phyloP scores from a whole-genome alignment of 2,888 invertebrate genomes.

The Sympetrum striolatum region DNA sequence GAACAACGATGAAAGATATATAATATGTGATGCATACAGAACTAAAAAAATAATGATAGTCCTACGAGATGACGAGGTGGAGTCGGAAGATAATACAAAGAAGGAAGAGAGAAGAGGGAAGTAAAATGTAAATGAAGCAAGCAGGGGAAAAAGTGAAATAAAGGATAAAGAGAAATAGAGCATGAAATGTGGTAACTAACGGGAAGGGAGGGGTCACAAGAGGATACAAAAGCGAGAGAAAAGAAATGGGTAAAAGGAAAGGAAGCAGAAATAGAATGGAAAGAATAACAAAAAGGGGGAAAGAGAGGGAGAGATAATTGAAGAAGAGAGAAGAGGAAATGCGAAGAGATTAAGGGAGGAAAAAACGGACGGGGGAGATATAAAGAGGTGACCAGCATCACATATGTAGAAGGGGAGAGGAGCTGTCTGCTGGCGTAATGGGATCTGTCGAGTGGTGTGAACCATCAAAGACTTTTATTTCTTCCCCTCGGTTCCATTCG shows the following conservation, averaged over 20 bases:
- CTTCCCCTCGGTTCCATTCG: background rate
- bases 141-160: no score
- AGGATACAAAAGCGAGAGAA: background rate
- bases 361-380: background rate
- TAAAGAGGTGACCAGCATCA: background rate
- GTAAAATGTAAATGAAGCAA: no score
- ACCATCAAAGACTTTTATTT: slow-evolving; percentile 9
- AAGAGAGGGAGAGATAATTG: background rate
- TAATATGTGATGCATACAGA: no score
- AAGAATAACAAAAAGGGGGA: background rate
- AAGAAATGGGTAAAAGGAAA: no score
- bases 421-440: slow-evolving; percentile 3
- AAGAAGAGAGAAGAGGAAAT: background rate
- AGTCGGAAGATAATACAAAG: no score
- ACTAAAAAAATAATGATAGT: no score
- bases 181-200: no score
- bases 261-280: background rate
- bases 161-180: no score
- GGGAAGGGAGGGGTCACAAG: no score
- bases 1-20: no score
- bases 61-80: no score
- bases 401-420: background rate
- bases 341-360: background rate
- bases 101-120: no score
- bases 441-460: slow-evolving; percentile 13